phyloP scores from a whole-genome alignment of 1,140 invertebrate genomes.

The Cotesia glomerata region DNA sequence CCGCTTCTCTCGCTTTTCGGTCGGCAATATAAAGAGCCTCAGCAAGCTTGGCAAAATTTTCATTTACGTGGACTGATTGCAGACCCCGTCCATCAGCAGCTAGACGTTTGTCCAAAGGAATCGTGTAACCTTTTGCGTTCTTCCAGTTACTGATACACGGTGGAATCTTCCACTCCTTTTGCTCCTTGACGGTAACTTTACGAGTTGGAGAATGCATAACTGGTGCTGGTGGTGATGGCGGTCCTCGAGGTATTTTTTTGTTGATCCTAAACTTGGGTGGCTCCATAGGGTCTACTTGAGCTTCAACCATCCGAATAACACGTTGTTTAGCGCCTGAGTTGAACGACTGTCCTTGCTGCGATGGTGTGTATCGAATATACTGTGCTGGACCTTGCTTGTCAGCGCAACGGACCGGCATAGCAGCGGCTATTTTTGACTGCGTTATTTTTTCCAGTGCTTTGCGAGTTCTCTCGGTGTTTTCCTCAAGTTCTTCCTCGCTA shows the following conservation, averaged over 20 bases:
- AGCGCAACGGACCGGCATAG: constrained; percentile 90
- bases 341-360: constrained; percentile 93
- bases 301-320: constrained; percentile 95
- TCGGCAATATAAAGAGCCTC: constrained; percentile 98
- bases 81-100: constrained; percentile 97
- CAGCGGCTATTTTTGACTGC: constrained; percentile 88
- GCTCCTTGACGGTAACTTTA: constrained; percentile 97
- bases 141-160: constrained; percentile 99
- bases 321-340: constrained; percentile 98
- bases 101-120: constrained; percentile 96
- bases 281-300: constrained; percentile 97
- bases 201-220: constrained; percentile 97
- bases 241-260: constrained; percentile 95
- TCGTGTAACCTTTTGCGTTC: constrained; percentile 98
- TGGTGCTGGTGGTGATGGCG: constrained; percentile 96
- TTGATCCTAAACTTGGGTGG: constrained; percentile 96
- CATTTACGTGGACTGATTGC: constrained; percentile 97
- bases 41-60: constrained; percentile 98
- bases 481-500: constrained; percentile 81
- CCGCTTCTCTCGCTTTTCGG: constrained; percentile 94
- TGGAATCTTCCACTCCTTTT: constrained; percentile 99
- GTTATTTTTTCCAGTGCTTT: constrained; percentile 86
- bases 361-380: constrained; percentile 97
- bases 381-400: constrained; percentile 92
- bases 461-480: constrained; percentile 86